Evolutionary conservation across 2,113 vertebrate genomes (phyloP).

Genomic region (Phaetusa simplex): DNA sequence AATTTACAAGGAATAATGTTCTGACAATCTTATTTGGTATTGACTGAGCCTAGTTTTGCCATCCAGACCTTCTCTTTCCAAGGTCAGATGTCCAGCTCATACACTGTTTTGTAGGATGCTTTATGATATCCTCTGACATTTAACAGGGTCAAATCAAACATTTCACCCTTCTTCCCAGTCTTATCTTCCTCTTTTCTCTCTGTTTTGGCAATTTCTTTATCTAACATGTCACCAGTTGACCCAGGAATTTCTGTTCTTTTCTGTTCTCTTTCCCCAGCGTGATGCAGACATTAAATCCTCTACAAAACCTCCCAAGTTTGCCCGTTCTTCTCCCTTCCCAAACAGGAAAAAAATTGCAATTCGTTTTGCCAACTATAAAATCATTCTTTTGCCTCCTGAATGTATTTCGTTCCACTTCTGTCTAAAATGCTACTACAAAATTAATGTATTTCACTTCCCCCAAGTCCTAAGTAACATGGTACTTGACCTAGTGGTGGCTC

Average conservation of each 20-base stretch:
- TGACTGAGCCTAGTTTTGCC: not conserved
- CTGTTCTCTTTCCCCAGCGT: not conserved
- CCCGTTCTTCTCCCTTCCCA: not conserved
- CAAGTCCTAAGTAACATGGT: not conserved
- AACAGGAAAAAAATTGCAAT: not conserved
- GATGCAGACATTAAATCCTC: not conserved
- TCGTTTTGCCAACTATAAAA: not conserved
- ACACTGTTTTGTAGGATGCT: not conserved
- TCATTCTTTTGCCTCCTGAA: not conserved
- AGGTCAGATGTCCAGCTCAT: not conserved
- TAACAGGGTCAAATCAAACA: not conserved
- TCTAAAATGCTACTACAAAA: not conserved
- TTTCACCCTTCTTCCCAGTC: not conserved
- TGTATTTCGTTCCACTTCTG: not conserved
- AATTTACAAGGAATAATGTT: not conserved
- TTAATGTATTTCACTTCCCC: not conserved
- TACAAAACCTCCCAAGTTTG: not conserved
- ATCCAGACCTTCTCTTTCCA: not conserved
- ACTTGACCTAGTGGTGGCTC: not conserved
- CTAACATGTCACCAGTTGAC: not conserved
- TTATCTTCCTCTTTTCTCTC: not conserved
- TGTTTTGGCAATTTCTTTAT: not conserved
- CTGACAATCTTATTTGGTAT: not conserved
- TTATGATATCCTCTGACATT: not conserved
- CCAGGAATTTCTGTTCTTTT: not conserved